Base-by-base conservation (phyloP, 2,113 vertebrate genomes). In the Colaptes auratus region DNA sequence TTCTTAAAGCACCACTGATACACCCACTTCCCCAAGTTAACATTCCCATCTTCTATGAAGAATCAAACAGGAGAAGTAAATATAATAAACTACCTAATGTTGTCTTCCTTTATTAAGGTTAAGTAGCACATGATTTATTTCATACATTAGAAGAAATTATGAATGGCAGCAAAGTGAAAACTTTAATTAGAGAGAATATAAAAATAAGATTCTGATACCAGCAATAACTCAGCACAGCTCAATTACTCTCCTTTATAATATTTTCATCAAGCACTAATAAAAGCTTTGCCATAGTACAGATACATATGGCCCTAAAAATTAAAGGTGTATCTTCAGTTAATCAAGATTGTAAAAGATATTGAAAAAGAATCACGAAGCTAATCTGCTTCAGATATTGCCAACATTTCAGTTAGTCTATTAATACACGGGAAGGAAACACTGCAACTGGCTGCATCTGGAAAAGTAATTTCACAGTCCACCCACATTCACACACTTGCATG, bases 151-250 rank as follows among this genome's bases (percentile, higher is more conserved):
- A 10, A 93, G 83, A 95, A 88, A 66, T 77, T 73, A 53, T 30
- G 76, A 89, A 86, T 86, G 58, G 67, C 44, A 95, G 69, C 33
- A 88, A 92, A 93, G 58, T 59, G 81, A 90, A 71, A 96, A 95
- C 39, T 55, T 96, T 84, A 86, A 91, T 90, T 93, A 77, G 25
- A 87, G 35, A 77, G 69, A 91, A 91, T 56, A 89, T 79, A 92
- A 65, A 86, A 39, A 70, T 67, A 88, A 59, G 69, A 82, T 66
- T 80, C 39, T 70, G 31, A 66, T 88, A 94, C 79, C 36, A 55
- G 50, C 39, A 82, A 33, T 92, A 92, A 87, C 20, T 75, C 35
- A 73, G 30, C 7, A 70, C 3, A 79, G 16, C 42, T 78, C 70
- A 94, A 93, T 90, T 87, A 84, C 0, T 0, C 20, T 76, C 28